A percentile compares a stretch with the other conserved stretches of the same genome.
Conservation (phyloP, 2,888 invertebrate genomes). For the Byasa hedistus region DNA sequence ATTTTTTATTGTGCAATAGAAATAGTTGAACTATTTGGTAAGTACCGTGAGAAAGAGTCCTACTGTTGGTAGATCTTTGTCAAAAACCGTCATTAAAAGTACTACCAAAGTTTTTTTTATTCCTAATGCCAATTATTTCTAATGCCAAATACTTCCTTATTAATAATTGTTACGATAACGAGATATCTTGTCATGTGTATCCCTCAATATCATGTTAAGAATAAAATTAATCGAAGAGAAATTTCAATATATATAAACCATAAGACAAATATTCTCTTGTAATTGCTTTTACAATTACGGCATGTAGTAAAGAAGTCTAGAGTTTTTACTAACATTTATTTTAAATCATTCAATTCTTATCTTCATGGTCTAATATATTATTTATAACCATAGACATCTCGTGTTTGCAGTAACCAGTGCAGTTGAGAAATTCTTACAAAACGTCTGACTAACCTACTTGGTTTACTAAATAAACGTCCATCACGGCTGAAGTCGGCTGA, state of each 20-base stretch:
- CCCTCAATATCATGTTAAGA: too few species aligned
- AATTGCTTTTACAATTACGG: too few species aligned
- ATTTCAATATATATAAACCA: too few species aligned
- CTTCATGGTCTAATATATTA: neutral
- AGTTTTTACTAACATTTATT: neutral
- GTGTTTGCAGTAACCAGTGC: neutral
- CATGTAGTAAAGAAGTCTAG: neutral
- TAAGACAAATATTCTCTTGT: too few species aligned
- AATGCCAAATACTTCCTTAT: too few species aligned
- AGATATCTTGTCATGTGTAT: too few species aligned
- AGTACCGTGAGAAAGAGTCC: constrained; percentile 22
- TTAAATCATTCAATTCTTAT: neutral
- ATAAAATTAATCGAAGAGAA: too few species aligned
- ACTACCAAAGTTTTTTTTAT: too few species aligned
- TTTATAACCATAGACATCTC: neutral
- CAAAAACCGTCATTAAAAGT: neutral
- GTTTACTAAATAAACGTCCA: constrained; percentile 41
- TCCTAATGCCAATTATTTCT: neutral
- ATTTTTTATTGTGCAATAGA: constrained; percentile 47
- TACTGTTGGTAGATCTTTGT: neutral
- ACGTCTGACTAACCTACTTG: constrained; percentile 17
- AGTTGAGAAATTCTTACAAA: constrained; percentile 11
- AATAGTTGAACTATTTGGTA: constrained; percentile 35
- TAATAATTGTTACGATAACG: too few species aligned
- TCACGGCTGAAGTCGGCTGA: constrained; percentile 2